Base-by-base conservation (phyloP, 2,888 invertebrate genomes). In the Trimorus sp. region DNA sequence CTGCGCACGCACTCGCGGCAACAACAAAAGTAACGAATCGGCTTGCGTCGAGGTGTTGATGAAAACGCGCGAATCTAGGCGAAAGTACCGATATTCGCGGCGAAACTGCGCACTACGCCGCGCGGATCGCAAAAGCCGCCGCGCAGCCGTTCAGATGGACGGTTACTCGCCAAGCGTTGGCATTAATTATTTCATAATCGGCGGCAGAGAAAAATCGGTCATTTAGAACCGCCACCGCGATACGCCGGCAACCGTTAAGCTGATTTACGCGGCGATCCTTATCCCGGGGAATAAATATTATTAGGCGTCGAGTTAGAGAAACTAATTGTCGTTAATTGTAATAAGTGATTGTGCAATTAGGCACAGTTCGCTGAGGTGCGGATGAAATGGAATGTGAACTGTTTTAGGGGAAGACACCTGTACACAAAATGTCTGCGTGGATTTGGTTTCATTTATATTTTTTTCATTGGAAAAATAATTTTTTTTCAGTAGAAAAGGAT, bases 71-170 rank as follows among this genome's bases (percentile, higher is more conserved):
- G 16, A 70, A 79, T 70, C 79, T 71, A 74, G 83, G 79, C 75
- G 79, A 83, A 76, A 77, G 79, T 79, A 82, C 75, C 77, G 78
- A 75, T 82, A 82, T 70, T 78, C 60, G 45, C 58, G 40, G 59
- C 51, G 4, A 71, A 58, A 62, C 68, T 73, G 63, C 62, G 70
- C 68, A 62, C 65, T 54, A 62, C 59, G 62, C 54, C 49, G 16
- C 68, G 7, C 49, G 58, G 42, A 73, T 79, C 73, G 74, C 69
- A 37, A 74, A 63, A 74, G 58, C 62, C 40, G 15, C 56, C 12
- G 65, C 56, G 14, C 54, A 56, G 56, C 36, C 6, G 40, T 37
- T 62, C 14, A 53, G 65, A 78, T 70, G 59, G 58, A 49, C 74
- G 74, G 63, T 75, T 75, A 74, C 58, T 68, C 16, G 14, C 38